phyloP scores from a whole-genome alignment of 2,113 vertebrate genomes.

The Odontesthes bonariensis region DNA sequence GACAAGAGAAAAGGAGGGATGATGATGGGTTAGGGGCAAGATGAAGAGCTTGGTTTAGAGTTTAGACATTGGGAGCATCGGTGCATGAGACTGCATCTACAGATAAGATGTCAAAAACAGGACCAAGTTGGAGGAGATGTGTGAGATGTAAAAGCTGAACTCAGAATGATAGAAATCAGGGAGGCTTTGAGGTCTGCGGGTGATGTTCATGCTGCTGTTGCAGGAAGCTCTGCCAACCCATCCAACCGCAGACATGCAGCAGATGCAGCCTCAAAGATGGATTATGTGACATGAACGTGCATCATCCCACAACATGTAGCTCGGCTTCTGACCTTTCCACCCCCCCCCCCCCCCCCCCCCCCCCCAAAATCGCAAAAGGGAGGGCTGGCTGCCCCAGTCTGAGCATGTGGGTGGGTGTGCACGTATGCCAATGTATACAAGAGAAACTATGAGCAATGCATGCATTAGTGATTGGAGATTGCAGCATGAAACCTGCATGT shows the following conservation, averaged over 20 bases:
- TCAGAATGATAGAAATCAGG: neutral
- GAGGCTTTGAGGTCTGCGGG: neutral
- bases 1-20: slow-evolving; percentile 49
- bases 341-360: slow-evolving; percentile 57
- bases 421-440: slow-evolving; percentile 52
- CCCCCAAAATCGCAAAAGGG: slow-evolving; percentile 54
- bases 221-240: slow-evolving; percentile 31
- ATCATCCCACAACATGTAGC: slow-evolving; percentile 79
- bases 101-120: neutral
- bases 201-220: neutral
- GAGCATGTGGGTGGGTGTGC: slow-evolving; percentile 61
- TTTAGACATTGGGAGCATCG: slow-evolving; percentile 1
- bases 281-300: slow-evolving; percentile 81
- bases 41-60: slow-evolving; percentile 22
- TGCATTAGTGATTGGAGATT: slow-evolving; percentile 9
- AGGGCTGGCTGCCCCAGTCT: slow-evolving; percentile 59
- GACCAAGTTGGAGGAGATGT: neutral
- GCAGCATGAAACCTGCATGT: neutral
- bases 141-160: neutral
- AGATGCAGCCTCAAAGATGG: slow-evolving; percentile 78
- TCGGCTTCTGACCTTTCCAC: slow-evolving; percentile 78
- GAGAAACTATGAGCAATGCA: slow-evolving; percentile 29
- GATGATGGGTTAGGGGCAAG: slow-evolving; percentile 51
- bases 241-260: slow-evolving; percentile 74
- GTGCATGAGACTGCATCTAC: slow-evolving; percentile 8